Percentiles rank a stretch among this genome's conserved stretches.
These are phyloP conservation scores for Molossus molossus DNA, from an alignment of 2,797 vertebrate species.

Conservation along the genomic window DNA sequence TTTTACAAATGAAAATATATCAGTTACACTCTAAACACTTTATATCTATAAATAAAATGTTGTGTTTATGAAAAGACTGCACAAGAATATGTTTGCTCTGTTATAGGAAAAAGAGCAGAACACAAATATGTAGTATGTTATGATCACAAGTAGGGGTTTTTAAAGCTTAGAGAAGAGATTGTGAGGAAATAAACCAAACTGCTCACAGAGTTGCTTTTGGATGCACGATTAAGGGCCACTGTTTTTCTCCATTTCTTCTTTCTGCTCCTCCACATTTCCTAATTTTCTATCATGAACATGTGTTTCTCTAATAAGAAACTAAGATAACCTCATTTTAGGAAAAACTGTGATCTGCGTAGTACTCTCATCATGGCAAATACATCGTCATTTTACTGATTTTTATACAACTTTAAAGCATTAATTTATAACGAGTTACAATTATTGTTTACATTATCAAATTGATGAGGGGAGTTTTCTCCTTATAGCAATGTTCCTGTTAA, in stretches of 20 bases:
- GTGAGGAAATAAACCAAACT: conserved; percentile 25
- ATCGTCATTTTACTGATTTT: background rate
- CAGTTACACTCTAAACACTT: no score
- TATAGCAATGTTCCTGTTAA: background rate
- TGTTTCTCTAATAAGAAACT: background rate
- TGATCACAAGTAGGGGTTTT: background rate
- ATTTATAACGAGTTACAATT: background rate
- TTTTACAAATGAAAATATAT: no score
- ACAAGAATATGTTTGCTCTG: background rate
- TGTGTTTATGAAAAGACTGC: background rate
- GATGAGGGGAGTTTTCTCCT: background rate
- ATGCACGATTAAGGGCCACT: background rate
- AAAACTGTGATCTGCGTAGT: background rate
- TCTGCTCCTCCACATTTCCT: conserved; percentile 8
- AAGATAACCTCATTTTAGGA: background rate
- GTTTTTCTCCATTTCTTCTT: background rate
- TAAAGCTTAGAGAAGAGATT: background rate
- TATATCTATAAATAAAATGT: no score
- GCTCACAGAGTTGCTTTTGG: background rate
- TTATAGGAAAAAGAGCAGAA: conserved; percentile 8
- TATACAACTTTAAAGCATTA: conserved; percentile 18
- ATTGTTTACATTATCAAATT: conserved; percentile 12
- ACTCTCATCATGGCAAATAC: background rate
- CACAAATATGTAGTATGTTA: background rate
- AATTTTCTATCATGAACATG: conserved; percentile 3